Conservation (phyloP, 2,888 invertebrate species). For the Orthosia incerta region DNA sequence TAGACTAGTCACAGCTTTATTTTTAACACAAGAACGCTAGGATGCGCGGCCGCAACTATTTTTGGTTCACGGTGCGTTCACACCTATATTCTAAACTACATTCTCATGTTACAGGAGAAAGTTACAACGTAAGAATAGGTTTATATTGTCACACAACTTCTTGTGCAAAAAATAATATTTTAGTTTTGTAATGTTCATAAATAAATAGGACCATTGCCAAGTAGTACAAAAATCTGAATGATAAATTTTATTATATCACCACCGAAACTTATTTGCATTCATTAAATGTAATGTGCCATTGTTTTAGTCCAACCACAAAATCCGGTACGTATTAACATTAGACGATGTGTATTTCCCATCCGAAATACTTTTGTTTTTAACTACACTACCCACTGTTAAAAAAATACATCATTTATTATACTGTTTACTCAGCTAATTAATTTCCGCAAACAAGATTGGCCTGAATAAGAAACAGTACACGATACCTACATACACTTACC, state of each 20-base stretch:
- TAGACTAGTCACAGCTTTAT: conserved; percentile 82
- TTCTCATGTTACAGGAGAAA: conserved; percentile 84
- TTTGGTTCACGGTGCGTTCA: conserved; percentile 84
- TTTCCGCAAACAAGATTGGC: conserved; percentile 18
- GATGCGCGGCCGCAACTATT: conserved; percentile 85
- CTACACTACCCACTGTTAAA: neutral
- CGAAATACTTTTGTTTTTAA: neutral
- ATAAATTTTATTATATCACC: conserved; percentile 16
- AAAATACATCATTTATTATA: conserved; percentile 3
- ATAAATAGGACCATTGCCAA: conserved; percentile 47
- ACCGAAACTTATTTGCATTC: conserved; percentile 23
- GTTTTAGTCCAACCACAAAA: conserved; percentile 38
- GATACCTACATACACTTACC: neutral
- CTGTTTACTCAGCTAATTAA: conserved; percentile 21
- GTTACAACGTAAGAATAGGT: conserved; percentile 44
- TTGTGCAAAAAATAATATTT: neutral
- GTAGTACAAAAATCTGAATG: conserved; percentile 19
- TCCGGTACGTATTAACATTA: conserved; percentile 23
- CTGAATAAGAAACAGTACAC: neutral
- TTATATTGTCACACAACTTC: conserved; percentile 2
- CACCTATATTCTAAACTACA: conserved; percentile 82
- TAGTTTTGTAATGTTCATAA: neutral
- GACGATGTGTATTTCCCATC: conserved; percentile 9
- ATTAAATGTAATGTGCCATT: conserved; percentile 47
- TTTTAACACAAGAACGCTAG: conserved; percentile 82